Evolutionary conservation across 1,140 invertebrate species (phyloP).

Genomic region (Musca domestica): DNA sequence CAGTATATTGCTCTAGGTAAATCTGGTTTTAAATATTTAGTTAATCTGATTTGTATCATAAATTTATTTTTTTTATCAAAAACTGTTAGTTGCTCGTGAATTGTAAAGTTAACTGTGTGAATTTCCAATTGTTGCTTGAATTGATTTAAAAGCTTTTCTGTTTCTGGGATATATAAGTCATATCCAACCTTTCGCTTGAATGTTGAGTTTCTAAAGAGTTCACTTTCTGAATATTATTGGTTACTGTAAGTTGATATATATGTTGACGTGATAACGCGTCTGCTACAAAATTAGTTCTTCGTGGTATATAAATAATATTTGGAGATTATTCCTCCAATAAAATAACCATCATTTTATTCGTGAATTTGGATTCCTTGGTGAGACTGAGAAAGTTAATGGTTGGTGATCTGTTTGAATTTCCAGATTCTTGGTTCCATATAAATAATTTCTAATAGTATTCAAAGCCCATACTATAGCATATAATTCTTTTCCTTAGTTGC

Average conservation of each 20-base stretch:
- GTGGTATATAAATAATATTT: conserved; percentile 38
- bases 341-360: too few species aligned
- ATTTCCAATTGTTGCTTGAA: conserved; percentile 13
- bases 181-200: too few species aligned
- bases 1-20: conserved; percentile 8
- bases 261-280: conserved; percentile 22
- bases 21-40: not conserved
- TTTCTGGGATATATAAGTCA: not conserved
- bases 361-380: too few species aligned
- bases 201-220: not conserved
- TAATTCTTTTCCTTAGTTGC: conserved; percentile 35
- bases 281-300: conserved; percentile 22
- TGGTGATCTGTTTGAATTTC: too few species aligned
- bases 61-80: conserved; percentile 5
- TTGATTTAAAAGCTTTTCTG: conserved; percentile 5
- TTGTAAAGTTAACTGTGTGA: not conserved
- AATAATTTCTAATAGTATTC: conserved; percentile 45
- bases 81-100: not conserved
- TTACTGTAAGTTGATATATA: not conserved
- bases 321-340: conserved; percentile 42
- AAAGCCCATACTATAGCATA: conserved; percentile 54
- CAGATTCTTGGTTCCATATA: too few species aligned
- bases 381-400: too few species aligned
- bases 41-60: not conserved
- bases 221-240: too few species aligned